phyloP scores from a whole-genome alignment of 1,140 invertebrate species.

The Portunus trituberculatus region DNA sequence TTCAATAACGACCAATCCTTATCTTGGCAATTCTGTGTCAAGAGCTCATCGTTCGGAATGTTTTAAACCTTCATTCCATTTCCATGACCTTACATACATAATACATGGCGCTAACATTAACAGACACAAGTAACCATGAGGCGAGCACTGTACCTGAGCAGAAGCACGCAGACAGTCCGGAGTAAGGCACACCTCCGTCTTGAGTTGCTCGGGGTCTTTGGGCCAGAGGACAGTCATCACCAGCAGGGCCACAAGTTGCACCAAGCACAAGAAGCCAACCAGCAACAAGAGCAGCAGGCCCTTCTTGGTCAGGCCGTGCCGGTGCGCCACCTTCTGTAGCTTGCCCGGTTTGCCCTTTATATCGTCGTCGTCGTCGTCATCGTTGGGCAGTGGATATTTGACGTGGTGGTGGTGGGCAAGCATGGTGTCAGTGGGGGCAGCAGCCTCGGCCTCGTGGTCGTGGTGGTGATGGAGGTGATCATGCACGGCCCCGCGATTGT shows the following conservation, averaged over 20 bases:
- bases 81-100: no score
- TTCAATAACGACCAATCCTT: background rate
- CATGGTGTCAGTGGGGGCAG: constrained; percentile 68
- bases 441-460: constrained; percentile 51
- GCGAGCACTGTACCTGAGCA: constrained; percentile 58
- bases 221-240: constrained; percentile 68
- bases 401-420: constrained; percentile 61
- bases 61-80: no score
- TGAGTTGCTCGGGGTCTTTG: background rate
- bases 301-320: constrained; percentile 71
- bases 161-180: constrained; percentile 71
- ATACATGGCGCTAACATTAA: no score
- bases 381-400: constrained; percentile 65
- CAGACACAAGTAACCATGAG: no score
- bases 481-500: constrained; percentile 61
- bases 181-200: constrained; percentile 68
- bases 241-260: constrained; percentile 62
- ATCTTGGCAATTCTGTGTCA: no score
- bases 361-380: constrained; percentile 57
- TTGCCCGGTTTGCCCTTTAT: constrained; percentile 64
- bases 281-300: constrained; percentile 60
- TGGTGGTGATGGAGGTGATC: constrained; percentile 64
- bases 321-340: constrained; percentile 64
- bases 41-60: no score
- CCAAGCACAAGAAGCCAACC: constrained; percentile 42